These are phyloP conservation scores for Acrobasis consociella DNA, from an alignment of 2,888 invertebrate genomes.

Conservation along the genomic window DNA sequence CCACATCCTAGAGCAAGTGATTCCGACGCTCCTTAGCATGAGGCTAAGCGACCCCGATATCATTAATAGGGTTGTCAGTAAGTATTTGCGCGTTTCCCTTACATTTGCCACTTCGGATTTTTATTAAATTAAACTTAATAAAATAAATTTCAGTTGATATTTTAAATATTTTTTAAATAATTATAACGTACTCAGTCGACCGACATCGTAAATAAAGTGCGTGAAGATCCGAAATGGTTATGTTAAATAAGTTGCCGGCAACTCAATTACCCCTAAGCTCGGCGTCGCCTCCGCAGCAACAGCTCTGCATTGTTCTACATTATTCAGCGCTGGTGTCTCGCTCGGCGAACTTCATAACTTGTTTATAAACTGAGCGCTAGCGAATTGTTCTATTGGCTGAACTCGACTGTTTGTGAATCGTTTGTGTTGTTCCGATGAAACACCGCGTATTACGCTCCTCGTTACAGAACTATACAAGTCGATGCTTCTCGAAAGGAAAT, in stretches of 20 bases:
- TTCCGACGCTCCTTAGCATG: slow-evolving; percentile 94
- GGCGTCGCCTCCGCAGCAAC: slow-evolving; percentile 11
- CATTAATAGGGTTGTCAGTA: slow-evolving; percentile 95
- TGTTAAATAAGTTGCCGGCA: slow-evolving; percentile 12
- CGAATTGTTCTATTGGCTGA: slow-evolving; percentile 23
- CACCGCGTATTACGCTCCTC: slow-evolving; percentile 26
- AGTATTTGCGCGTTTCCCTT: slow-evolving; percentile 77
- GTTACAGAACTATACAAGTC: slow-evolving; percentile 94
- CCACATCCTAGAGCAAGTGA: slow-evolving; percentile 94
- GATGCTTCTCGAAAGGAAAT: slow-evolving; percentile 94
- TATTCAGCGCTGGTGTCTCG: slow-evolving; percentile 4
- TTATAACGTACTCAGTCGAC: background rate
- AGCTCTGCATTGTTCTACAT: slow-evolving; percentile 11
- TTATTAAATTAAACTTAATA: background rate
- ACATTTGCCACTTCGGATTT: slow-evolving; percentile 1
- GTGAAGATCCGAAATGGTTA: slow-evolving; percentile 15
- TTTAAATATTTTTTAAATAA: background rate
- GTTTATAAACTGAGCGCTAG: slow-evolving; percentile 14
- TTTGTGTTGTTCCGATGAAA: slow-evolving; percentile 5
- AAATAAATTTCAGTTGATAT: too few relatives aligned
- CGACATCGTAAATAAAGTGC: background rate
- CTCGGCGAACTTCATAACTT: slow-evolving; percentile 25
- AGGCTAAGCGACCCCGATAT: slow-evolving; percentile 94
- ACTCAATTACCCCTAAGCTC: slow-evolving; percentile 9
- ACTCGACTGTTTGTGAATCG: slow-evolving; percentile 17